Evolutionary conservation across 2,888 invertebrate species (phyloP).

Genomic region (Euplexia lucipara): DNA sequence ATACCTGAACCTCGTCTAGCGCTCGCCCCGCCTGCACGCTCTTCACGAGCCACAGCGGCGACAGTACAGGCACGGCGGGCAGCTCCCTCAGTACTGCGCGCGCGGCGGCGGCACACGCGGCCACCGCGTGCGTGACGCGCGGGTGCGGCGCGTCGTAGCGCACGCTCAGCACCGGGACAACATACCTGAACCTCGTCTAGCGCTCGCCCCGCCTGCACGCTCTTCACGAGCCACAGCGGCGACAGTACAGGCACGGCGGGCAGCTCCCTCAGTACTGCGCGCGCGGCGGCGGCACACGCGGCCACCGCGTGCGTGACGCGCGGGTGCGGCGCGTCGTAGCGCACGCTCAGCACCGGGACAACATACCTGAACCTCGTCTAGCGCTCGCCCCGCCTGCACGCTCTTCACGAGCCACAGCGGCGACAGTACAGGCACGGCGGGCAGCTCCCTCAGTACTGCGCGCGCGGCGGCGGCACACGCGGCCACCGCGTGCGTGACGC

Average conservation of each 20-base stretch:
- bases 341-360: constrained; percentile 92
- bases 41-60: constrained; percentile 94
- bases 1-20: constrained; percentile 80
- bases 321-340: constrained; percentile 94
- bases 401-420: constrained; percentile 95
- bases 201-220: constrained; percentile 89
- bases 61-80: constrained; percentile 95
- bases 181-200: constrained; percentile 78
- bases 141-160: constrained; percentile 94
- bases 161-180: constrained; percentile 92
- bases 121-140: constrained; percentile 94
- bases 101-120: constrained; percentile 80
- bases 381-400: constrained; percentile 85
- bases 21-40: constrained; percentile 66
- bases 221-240: constrained; percentile 94
- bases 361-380: constrained; percentile 78
- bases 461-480: constrained; percentile 86
- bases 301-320: constrained; percentile 94
- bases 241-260: constrained; percentile 95
- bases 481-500: constrained; percentile 94
- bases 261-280: constrained; percentile 84
- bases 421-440: constrained; percentile 94
- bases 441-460: constrained; percentile 87
- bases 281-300: constrained; percentile 83
- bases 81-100: constrained; percentile 87